Base-by-base conservation (phyloP, 2,797 vertebrate genomes). In the Hephaestus fuliginosus region DNA sequence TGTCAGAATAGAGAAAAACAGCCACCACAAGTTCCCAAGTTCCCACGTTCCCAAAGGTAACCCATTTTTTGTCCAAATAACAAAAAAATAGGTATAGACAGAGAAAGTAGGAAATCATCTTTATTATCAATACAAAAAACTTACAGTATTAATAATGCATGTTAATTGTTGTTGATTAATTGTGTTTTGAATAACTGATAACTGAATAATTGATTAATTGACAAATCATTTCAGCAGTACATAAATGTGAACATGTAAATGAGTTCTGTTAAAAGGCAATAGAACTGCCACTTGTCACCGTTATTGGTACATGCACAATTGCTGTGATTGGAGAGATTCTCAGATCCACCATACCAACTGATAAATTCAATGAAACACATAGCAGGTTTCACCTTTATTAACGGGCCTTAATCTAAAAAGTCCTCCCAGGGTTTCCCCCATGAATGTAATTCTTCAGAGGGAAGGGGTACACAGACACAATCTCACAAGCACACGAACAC, bases 401-500 rank as follows among this genome's bases (percentile, higher is more conserved):
- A 33, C 17, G 25, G 51, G 25, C 52, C 33, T 78, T 51, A 20
- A 51, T 62, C 25, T 81, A n/a, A 76, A 78, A 67, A 33, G 28
- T 58, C 65, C 46, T 73, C 18, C 2, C 12, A 3, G 49, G 8
- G 13, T 57, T 55, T 61, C 28, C 22, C 25, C 17, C 55, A 8
- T 33, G 65, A 57, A 13, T 58, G 18, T 74, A 11, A 49, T 74
- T 74, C 66, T 36, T 60, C 3, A 57, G 49, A 64, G 51, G 36
- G 22, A 73, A 60, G 36, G 69, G 61, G 46, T 55, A 72, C 64
- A 66, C 61, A 39, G 67, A 78, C 51, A 15, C 56, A 44, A 30
- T 36, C 41, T 57, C 52, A 41, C 70, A 76, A 51, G 57, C 55
- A 57, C 46, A 71, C 76, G 56, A 43, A 70, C 77, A 67, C 63